Percentiles rank a stretch among this genome's conserved stretches.
Conservation (phyloP, 2,888 invertebrate species). For the Hoplodrina ambigua region DNA sequence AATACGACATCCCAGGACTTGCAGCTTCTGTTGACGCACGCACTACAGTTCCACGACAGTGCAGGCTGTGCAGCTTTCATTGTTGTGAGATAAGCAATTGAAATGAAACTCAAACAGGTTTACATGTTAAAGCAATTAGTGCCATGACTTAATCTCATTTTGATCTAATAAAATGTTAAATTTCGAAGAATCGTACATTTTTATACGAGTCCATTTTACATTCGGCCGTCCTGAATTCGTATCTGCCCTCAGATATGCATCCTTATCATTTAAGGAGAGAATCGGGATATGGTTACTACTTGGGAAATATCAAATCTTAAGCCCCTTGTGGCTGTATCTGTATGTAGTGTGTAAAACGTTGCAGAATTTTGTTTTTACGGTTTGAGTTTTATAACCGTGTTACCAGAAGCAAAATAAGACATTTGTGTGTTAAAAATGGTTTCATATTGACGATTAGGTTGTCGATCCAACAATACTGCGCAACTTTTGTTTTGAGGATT, state of each 20-base stretch:
- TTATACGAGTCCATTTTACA: not conserved
- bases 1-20: not conserved
- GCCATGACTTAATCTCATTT: too few species aligned
- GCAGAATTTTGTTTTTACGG: not conserved
- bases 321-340: too few species aligned
- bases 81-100: not conserved
- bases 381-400: too few species aligned
- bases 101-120: not conserved
- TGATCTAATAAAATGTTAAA: not conserved
- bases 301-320: not conserved
- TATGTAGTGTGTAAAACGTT: not conserved
- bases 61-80: not conserved
- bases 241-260: too few species aligned
- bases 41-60: not conserved
- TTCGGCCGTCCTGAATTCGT: too few species aligned
- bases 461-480: not conserved
- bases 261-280: not conserved
- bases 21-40: not conserved
- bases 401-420: too few species aligned
- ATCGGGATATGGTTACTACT: slow-evolving; percentile 7
- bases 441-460: too few species aligned
- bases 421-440: too few species aligned
- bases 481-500: not conserved
- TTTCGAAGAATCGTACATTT: not conserved
- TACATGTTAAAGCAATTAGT: not conserved